phyloP scores from a whole-genome alignment of 2,888 invertebrate genomes.

The Drosophila nr. medialis region DNA sequence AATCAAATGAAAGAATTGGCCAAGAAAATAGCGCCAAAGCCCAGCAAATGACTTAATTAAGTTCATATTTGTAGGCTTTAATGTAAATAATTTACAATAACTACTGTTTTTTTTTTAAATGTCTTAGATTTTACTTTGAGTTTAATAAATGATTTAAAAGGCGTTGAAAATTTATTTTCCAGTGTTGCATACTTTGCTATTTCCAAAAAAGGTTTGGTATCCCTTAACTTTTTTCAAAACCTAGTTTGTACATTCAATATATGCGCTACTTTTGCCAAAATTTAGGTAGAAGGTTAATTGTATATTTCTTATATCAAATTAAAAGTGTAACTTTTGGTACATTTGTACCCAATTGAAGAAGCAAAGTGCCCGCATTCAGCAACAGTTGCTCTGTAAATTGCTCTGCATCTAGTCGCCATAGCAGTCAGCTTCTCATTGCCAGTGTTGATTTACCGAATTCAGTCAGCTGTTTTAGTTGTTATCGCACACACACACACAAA shows the following conservation, averaged over 20 bases:
- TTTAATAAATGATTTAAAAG: neutral
- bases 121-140: neutral
- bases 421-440: constrained; percentile 36
- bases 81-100: constrained; percentile 43
- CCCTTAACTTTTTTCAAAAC: neutral
- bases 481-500: constrained; percentile 37
- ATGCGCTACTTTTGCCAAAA: neutral
- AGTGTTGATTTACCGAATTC: constrained; percentile 6
- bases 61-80: constrained; percentile 10
- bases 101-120: constrained; percentile 3
- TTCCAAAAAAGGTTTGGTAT: neutral
- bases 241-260: too few relatives aligned
- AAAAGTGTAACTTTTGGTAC: neutral
- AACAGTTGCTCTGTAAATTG: neutral
- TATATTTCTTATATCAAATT: neutral
- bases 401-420: constrained; percentile 37
- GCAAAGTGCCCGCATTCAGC: neutral
- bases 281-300: too few relatives aligned
- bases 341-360: neutral
- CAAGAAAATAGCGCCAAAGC: constrained; percentile 83
- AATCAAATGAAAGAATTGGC: constrained; percentile 75
- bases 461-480: constrained; percentile 52
- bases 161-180: neutral
- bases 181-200: neutral
- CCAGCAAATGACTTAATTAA: constrained; percentile 36